These are phyloP conservation scores for Burhinus bistriatus DNA, from an alignment of 2,113 vertebrate genomes.

Conservation along the genomic window DNA sequence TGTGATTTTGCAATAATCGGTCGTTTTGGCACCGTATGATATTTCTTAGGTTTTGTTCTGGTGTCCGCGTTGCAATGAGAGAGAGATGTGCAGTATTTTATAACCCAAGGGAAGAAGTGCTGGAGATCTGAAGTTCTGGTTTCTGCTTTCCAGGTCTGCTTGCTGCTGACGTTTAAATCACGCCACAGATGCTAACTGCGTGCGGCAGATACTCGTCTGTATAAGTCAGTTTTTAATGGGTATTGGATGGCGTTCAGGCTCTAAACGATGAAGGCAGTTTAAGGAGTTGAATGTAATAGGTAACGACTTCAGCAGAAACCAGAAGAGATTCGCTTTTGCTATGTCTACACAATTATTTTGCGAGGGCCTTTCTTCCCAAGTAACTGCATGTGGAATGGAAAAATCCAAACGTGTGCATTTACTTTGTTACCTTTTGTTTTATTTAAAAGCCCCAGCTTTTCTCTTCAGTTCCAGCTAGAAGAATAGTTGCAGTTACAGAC, in stretches of 20 bases:
- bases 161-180: background rate
- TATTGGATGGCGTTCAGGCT: background rate
- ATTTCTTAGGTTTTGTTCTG: background rate
- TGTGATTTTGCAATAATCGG: background rate
- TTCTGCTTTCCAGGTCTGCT: background rate
- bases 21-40: background rate
- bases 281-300: background rate
- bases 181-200: too few relatives aligned
- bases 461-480: background rate
- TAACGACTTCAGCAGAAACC: background rate
- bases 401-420: background rate
- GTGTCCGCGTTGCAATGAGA: background rate
- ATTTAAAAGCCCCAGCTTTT: background rate
- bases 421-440: background rate
- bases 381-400: background rate
- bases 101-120: background rate
- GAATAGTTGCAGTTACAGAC: background rate
- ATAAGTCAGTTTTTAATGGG: background rate
- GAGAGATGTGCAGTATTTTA: background rate
- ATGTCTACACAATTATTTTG: background rate
- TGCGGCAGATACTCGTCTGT: background rate
- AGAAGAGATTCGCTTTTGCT: background rate
- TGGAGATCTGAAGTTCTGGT: background rate
- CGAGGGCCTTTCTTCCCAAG: background rate
- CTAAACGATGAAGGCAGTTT: background rate